Evolutionary conservation across 2,888 invertebrate genomes (phyloP), one percentile per base, ranked within the genome.

Genomic region (Lycophotia porphyrea): DNA sequence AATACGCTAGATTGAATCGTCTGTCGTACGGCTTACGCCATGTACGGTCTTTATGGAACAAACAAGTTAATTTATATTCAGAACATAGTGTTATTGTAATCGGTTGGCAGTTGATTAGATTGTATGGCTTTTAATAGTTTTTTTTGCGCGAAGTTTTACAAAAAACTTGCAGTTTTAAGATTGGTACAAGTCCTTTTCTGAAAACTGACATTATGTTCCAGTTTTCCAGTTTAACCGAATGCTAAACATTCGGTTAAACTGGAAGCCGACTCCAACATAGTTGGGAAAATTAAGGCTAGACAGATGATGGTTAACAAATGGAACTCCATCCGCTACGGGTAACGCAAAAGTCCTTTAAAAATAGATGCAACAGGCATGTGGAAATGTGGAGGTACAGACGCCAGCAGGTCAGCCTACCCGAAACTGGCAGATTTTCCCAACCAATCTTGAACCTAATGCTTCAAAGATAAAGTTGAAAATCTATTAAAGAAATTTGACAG

Each of bases 1-100:
- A 78, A 82, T 84, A 85, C 78, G 79, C 79, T 80, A 47, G 76
- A 88, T 88, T 87, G 83, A 85, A 87, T 87, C 79, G 85, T 85
- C 79, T 77, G 81, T 77, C 74, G 73, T 82, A 87, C 87, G 81
- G 79, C 49, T 78, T 83, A 61, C 68, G 66, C 70, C 81, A 84
- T 88, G 85, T 86, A 82, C 81, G 71, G 76, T 71, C 47, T 72
- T 80, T 77, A 68, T 49, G 24, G 39, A 76, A 76, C 73, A 61
- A 69, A 67, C 7, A 71, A 52, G 34, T 71, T 64, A 64, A 58
- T 72, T 71, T 55, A 55, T 3, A 67, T 36, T 31, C 18, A 73
- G n/a, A 63, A 39, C 61, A 39, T 8, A 84, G 70, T 73, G 76
- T 65, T 64, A 13, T 68, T 47, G 47, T 68, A 68, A 68, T 67